A percentile compares a stretch with the other conserved stretches of the same genome.
phyloP scores from a whole-genome alignment of 2,113 vertebrate genomes.

The Apus apus region DNA sequence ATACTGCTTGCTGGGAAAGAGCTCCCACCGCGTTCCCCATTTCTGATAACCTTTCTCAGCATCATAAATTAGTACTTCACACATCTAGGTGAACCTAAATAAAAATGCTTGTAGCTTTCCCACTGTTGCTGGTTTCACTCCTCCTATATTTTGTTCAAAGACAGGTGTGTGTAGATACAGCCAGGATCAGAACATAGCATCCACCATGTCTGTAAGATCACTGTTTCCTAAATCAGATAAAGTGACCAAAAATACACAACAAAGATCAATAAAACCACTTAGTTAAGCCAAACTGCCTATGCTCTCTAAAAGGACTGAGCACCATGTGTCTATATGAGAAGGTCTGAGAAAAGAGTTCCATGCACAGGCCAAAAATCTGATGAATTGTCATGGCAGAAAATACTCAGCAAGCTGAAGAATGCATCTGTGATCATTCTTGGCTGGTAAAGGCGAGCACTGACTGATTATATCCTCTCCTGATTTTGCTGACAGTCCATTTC shows the following conservation, averaged over 20 bases:
- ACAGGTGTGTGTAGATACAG: accelerated
- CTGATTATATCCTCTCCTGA: neutral
- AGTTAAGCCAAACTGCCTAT: neutral
- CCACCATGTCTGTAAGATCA: neutral
- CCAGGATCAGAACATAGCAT: neutral
- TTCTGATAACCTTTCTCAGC: neutral
- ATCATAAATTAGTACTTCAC: neutral
- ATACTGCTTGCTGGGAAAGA: neutral
- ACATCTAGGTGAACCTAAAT: neutral
- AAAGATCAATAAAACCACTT: neutral
- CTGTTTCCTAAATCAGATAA: neutral
- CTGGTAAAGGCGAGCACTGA: neutral
- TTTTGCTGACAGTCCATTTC: neutral
- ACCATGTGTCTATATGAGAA: neutral
- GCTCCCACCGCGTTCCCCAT: neutral
- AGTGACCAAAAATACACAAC: neutral
- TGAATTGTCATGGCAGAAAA: neutral
- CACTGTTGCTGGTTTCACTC: accelerated
- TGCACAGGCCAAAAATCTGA: neutral
- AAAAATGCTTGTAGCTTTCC: neutral
- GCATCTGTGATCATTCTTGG: neutral
- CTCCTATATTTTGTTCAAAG: neutral
- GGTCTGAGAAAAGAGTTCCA: neutral
- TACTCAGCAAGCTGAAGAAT: neutral
- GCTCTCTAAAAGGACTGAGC: neutral